Conservation (phyloP, 2,888 invertebrate genomes). For the Chrysodeixis includens region DNA sequence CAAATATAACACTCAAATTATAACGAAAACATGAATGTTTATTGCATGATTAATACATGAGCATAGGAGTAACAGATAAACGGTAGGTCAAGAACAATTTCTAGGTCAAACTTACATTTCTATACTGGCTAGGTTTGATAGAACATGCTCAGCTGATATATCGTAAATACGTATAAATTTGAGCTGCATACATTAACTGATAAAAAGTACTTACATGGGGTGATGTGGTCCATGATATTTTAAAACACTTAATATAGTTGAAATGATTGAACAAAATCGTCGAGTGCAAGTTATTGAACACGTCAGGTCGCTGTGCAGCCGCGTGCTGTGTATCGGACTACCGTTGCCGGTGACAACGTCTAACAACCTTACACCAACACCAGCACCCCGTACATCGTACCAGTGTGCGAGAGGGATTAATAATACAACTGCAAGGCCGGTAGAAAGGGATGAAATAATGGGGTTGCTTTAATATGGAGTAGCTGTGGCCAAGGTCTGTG, state of each 20-base stretch:
- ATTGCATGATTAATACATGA: neutral
- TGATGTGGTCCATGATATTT: slow-evolving; percentile 20
- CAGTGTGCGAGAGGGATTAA: slow-evolving; percentile 72
- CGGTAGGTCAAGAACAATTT: slow-evolving; percentile 61
- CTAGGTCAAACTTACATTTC: slow-evolving; percentile 58
- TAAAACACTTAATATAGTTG: slow-evolving; percentile 33
- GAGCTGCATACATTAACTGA: slow-evolving; percentile 8
- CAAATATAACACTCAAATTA: neutral
- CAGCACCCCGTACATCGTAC: slow-evolving; percentile 73
- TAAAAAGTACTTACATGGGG: slow-evolving; percentile 45
- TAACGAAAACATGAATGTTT: slow-evolving; percentile 11
- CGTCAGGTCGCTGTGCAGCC: slow-evolving; percentile 75
- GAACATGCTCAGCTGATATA: slow-evolving; percentile 23
- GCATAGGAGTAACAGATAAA: slow-evolving; percentile 19
- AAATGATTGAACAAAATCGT: slow-evolving; percentile 69
- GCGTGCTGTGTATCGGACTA: slow-evolving; percentile 80
- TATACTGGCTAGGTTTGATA: slow-evolving; percentile 26
- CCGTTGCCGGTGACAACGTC: slow-evolving; percentile 86
- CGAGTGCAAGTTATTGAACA: slow-evolving; percentile 73
- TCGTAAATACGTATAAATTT: slow-evolving; percentile 20
- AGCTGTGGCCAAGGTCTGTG: slow-evolving; percentile 76
- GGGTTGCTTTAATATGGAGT: slow-evolving; percentile 79
- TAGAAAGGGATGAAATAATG: slow-evolving; percentile 71
- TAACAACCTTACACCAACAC: slow-evolving; percentile 83
- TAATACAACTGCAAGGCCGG: slow-evolving; percentile 55